Base-by-base conservation (phyloP, 2,113 vertebrate genomes). In the Coptodon bakossiorum region DNA sequence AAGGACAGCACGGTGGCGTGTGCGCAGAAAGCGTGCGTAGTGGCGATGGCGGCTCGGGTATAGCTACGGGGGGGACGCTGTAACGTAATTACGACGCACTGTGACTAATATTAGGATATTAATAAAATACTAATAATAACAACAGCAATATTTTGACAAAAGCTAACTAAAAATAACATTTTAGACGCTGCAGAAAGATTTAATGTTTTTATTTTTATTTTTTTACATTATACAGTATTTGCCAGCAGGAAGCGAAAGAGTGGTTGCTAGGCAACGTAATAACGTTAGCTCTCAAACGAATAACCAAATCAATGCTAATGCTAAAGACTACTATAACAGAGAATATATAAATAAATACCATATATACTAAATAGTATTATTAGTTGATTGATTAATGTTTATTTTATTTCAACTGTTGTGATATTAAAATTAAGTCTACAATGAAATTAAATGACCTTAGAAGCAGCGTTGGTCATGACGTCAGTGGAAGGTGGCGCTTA, bases 401-500 rank as follows among this genome's bases (percentile, higher is more conserved):
- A 54, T 53, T 63, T 10, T 48, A 10, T 40, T 29, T 61, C 17
- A 29, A 22, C 17, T 54, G 3, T 13, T 50, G n/a, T 40, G 16
- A 73, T 73, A 48, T 73, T 48, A 48, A 43, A 71, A 43, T 10
- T 27, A 48, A 29, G 9, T 45, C 9, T 73, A 45, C 22, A 36
- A 14, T 6, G 53, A 19, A 73, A 17, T 73, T 5, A 56, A 53
- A 50, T 80, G 7, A 34, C n/a, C 6, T 27, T 6, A 40, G 14
- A 13, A 59, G 10, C 50, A 59, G 79, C 71, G 83, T 91, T 82
- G 82, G 59, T 89, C 50, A 13, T 87, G 89, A 88, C 59, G 63
- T 89, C 43, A 12, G 50, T 16, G 9, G 71, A 87, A 31, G 89
- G 73, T 54, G 91, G 84, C 91, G 50, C 92, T 92, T 87, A 92